These are phyloP conservation scores for Styela plicata DNA, from an alignment of 23 tunicate species.

Conservation along the genomic window DNA sequence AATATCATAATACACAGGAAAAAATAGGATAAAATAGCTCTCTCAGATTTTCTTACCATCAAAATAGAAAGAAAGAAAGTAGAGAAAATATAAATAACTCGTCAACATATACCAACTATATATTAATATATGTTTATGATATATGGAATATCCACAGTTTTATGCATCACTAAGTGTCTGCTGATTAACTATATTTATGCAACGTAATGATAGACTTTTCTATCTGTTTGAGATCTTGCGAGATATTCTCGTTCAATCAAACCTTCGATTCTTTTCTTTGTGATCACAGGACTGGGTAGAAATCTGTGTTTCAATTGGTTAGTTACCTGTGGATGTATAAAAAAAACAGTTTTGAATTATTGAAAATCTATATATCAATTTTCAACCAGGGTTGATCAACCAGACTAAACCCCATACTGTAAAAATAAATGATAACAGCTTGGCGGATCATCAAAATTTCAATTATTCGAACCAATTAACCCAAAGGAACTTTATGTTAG, in stretches of 20 bases:
- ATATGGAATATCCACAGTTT: background rate
- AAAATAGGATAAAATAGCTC: background rate
- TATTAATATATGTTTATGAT: background rate
- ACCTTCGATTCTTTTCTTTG: constrained; percentile 95
- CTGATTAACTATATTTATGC: constrained; percentile 48
- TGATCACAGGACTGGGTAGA: constrained; percentile 87
- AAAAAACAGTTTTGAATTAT: too few relatives aligned
- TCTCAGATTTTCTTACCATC: background rate
- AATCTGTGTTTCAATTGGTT: constrained; percentile 77
- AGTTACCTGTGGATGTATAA: constrained; percentile 64
- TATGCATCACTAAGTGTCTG: background rate
- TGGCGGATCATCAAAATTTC: too few relatives aligned
- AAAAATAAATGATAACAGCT: too few relatives aligned
- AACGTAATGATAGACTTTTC: constrained; percentile 95
- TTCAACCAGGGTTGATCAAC: too few relatives aligned
- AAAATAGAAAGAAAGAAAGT: background rate
- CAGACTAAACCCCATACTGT: too few relatives aligned
- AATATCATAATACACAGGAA: background rate
- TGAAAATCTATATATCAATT: too few relatives aligned
- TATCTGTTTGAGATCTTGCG: constrained; percentile 67
- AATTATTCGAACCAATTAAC: too few relatives aligned
- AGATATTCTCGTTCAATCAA: constrained; percentile 97
- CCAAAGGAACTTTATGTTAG: too few relatives aligned
- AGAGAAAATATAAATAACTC: background rate
- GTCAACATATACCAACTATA: background rate